Conservation (phyloP, 2,888 invertebrate species). For the Cynaeus angustus region DNA sequence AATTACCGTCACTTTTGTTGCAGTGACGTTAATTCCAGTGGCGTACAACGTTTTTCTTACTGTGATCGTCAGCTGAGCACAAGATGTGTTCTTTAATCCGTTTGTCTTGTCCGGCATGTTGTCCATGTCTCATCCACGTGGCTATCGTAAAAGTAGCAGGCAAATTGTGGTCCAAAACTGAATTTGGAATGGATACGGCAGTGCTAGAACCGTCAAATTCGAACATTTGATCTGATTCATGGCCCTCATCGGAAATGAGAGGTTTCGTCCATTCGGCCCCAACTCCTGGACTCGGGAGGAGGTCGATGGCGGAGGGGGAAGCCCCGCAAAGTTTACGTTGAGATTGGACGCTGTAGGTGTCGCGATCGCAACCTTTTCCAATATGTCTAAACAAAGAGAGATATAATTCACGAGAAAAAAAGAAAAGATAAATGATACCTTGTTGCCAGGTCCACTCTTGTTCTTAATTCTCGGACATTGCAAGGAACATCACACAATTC, state of each 20-base stretch:
- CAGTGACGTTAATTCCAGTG: slow-evolving; percentile 8
- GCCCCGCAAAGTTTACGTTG: slow-evolving; percentile 92
- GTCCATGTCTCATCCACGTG: slow-evolving; percentile 96
- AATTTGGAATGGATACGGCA: slow-evolving; percentile 88
- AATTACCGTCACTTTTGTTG: not conserved
- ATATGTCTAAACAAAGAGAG: slow-evolving; percentile 79
- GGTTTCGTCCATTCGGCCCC: slow-evolving; percentile 89
- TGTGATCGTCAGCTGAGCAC: slow-evolving; percentile 98
- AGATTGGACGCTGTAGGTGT: slow-evolving; percentile 90
- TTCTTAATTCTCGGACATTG: slow-evolving; percentile 73
- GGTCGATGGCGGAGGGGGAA: slow-evolving; percentile 87
- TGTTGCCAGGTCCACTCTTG: slow-evolving; percentile 71
- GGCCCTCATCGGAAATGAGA: slow-evolving; percentile 87
- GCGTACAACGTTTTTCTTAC: slow-evolving; percentile 76
- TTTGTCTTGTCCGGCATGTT: slow-evolving; percentile 85
- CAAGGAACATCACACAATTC: slow-evolving; percentile 79
- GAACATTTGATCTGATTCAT: slow-evolving; percentile 92
- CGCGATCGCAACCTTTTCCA: slow-evolving; percentile 96
- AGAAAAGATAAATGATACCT: slow-evolving; percentile 54
- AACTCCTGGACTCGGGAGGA: slow-evolving; percentile 87
- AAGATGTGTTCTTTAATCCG: slow-evolving; percentile 97
- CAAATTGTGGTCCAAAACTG: slow-evolving; percentile 84
- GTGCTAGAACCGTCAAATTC: slow-evolving; percentile 95
- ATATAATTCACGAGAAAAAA: slow-evolving; percentile 20
- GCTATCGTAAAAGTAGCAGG: slow-evolving; percentile 91